Base-by-base conservation (phyloP, 2,888 invertebrate genomes). In the Trypoxylon attenuatum region DNA sequence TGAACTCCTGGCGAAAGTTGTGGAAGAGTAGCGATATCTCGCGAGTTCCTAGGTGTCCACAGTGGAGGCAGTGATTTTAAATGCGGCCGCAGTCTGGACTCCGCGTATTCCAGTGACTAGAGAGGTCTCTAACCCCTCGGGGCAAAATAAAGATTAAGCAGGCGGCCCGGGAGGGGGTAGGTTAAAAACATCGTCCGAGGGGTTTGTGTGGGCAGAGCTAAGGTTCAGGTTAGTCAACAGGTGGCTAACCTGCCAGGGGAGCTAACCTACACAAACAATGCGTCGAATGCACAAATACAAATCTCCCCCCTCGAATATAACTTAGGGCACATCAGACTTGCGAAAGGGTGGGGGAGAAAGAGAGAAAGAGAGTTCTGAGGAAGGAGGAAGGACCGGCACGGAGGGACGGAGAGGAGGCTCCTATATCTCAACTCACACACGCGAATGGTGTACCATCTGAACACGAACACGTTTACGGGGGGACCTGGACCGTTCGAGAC, bases 141-240 rank as follows among this genome's bases (percentile, higher is more conserved):
- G 73, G 73, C 77, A 81, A 84, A 83, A 81, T 79, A 81, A 81
- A 83, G 81, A 84, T 84, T 79, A 78, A 79, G 73, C 69, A 65
- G n/a, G 50, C 47, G 69, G 27, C 41, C 43, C 49, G 69, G 70
- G 63, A 66, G 66, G 77, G 81, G 80, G 77, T 82, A 81, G 84
- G 85, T 84, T 78, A 82, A 82, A 84, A 86, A 82, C 79, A 80
- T 75, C 73, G 74, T 77, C 73, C 62, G 73, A 77, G 80, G 78
- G 77, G 75, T 77, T 79, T 75, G 81, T 79, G 82, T 80, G 79
- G 82, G 79, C 76, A 80, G 81, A 68, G 75, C 74, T 78, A 77
- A 82, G 80, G 80, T 84, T 84, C 81, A 82, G 83, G 82, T 83
- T 84, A 83, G 86, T 85, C 87, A 86, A 87, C 87, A 87, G 87